Base-by-base conservation (phyloP, 2,797 vertebrate species). In the Pseudotriccus pelzelni region DNA sequence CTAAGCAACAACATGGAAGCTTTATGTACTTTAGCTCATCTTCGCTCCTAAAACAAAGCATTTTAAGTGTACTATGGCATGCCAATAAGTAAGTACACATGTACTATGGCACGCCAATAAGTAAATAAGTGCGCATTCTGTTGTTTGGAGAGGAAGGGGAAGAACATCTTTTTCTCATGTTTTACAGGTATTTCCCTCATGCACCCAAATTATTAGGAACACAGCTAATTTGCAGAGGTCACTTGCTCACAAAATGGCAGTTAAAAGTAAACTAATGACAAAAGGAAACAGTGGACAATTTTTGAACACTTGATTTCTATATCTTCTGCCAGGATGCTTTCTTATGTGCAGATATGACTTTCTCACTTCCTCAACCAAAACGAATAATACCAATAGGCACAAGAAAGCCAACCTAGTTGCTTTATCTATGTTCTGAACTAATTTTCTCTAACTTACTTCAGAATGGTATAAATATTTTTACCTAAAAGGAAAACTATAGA, bases 401-500 rank as follows among this genome's bases (percentile, higher is more conserved):
- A 89, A 82, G 23, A 92, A 89, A 84, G 49, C 23, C 73, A 95
- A 66, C 25, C 63, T 66, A 77, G 28, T n/a, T 86, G 53, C 77
- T 88, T 94, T 86, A 84, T 86, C 77, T 90, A 21, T 3, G 4
- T 41, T 95, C 59, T 81, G 70, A 95, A 93, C 22, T 90, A 12
- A 53, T 73, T 94, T 86, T 74, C 83, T 90, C 86, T 91, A 6
- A 90, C 73, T 89, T 37, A 30, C 23, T 87, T 90, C 46, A 68
- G 74, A 90, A 80, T 22, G 12, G n/a, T 75, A 82, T 50, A 41
- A 96, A 77, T 41, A 74, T 93, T 90, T 89, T 80, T 77, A 86
- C 55, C 75, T 82, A 93, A 83, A 94, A 85, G 63, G 28, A 85
- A 59, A 94, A 36, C 43, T 78, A 30, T 43, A 83, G 58, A 52